These are phyloP conservation scores for Argyresthia albistria DNA, from an alignment of 2,888 invertebrate species.

Conservation along the genomic window DNA sequence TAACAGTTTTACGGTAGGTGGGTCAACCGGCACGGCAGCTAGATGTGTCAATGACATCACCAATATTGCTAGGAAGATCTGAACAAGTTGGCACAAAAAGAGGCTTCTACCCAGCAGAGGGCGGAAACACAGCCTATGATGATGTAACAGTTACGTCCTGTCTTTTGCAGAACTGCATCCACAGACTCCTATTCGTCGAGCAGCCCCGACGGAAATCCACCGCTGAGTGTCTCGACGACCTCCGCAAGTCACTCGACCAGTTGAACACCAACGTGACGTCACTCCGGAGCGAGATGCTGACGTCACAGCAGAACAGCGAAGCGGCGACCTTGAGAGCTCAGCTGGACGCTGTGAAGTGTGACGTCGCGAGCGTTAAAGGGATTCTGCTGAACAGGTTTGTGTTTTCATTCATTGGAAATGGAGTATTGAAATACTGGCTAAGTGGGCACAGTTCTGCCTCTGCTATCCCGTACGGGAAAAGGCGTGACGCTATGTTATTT, in stretches of 20 bases:
- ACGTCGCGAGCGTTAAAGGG: constrained; percentile 81
- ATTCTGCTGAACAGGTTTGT: constrained; percentile 77
- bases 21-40: too few relatives aligned
- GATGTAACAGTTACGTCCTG: background rate
- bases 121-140: background rate
- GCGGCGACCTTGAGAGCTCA: constrained; percentile 69
- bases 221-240: constrained; percentile 76
- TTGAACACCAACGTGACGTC: constrained; percentile 77
- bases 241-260: constrained; percentile 78
- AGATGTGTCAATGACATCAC: too few relatives aligned
- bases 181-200: constrained; percentile 75
- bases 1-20: too few relatives aligned
- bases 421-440: too few relatives aligned
- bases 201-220: constrained; percentile 75
- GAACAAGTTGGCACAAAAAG: too few relatives aligned
- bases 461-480: too few relatives aligned
- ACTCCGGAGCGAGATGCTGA: constrained; percentile 77
- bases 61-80: too few relatives aligned
- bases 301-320: constrained; percentile 46
- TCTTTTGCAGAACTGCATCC: constrained; percentile 40
- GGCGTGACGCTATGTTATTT: too few relatives aligned
- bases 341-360: constrained; percentile 76
- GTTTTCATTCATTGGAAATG: too few relatives aligned
- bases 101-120: too few relatives aligned
- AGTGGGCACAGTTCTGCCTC: too few relatives aligned